A percentile compares a stretch with the other conserved stretches of the same genome.
These are phyloP conservation scores for Syngnathus rostellatus DNA, from an alignment of 2,797 vertebrate species.

Conservation along the genomic window DNA sequence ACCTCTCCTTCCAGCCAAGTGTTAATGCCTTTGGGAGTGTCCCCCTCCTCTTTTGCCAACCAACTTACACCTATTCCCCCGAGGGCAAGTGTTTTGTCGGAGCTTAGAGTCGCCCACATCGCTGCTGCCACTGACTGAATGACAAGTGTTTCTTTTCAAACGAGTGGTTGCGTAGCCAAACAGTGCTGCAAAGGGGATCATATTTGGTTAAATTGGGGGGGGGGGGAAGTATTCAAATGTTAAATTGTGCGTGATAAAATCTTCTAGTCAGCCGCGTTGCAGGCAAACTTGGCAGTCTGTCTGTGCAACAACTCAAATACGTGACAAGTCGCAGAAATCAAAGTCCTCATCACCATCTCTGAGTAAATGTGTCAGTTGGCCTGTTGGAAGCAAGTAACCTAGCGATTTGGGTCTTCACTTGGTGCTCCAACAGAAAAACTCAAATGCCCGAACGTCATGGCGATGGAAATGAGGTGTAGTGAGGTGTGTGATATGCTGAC, in stretches of 20 bases:
- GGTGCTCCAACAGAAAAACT: too few relatives aligned
- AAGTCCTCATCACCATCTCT: not conserved
- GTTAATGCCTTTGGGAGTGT: constrained; percentile 88
- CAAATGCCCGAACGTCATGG: too few relatives aligned
- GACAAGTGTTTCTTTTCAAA: constrained; percentile 69
- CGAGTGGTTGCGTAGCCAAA: constrained; percentile 33
- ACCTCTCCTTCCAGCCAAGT: constrained; percentile 79
- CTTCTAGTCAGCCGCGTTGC: not conserved
- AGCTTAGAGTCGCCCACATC: constrained; percentile 42
- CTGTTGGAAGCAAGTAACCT: not conserved
- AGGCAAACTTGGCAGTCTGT: not conserved
- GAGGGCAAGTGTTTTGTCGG: constrained; percentile 71
- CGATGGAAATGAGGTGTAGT: not conserved
- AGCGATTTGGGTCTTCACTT: not conserved
- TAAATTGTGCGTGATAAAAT: too few relatives aligned
- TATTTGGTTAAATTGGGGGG: not conserved
- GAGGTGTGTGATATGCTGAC: not conserved
- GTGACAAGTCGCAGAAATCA: not conserved
- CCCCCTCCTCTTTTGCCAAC: constrained; percentile 51
- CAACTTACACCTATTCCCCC: constrained; percentile 79
- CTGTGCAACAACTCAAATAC: not conserved
- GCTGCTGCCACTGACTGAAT: constrained; percentile 19
- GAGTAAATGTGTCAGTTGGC: not conserved
- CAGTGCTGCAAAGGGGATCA: not conserved
- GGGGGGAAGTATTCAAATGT: not conserved